Evolutionary conservation across 2,888 invertebrate species (phyloP).

Genomic region (Dryococelus australis): DNA sequence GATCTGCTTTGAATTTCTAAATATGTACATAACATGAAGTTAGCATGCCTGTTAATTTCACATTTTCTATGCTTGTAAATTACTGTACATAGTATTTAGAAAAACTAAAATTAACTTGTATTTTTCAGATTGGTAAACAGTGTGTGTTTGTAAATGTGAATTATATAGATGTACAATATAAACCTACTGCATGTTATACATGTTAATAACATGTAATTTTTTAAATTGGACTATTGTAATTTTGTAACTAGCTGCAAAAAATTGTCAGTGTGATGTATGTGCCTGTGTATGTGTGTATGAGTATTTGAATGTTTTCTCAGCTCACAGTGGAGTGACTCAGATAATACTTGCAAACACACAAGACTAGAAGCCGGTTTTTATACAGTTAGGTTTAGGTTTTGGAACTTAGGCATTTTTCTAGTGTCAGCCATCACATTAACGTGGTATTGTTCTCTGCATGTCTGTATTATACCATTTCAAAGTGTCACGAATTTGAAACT

Average conservation of each 20-base stretch:
- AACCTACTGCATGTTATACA: not conserved
- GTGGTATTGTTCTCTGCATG: not conserved
- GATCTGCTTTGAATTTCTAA: not conserved
- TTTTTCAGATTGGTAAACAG: not conserved
- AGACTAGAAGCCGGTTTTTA: too few relatives aligned
- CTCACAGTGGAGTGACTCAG: too few relatives aligned
- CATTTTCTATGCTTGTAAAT: not conserved
- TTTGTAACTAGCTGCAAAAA: not conserved
- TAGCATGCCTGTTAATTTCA: not conserved
- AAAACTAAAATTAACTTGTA: not conserved
- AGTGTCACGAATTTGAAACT: not conserved
- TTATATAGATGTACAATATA: not conserved
- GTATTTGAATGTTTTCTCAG: too few relatives aligned
- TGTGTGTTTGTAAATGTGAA: not conserved
- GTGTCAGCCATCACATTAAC: too few relatives aligned
- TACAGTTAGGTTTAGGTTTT: too few relatives aligned
- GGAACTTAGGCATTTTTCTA: too few relatives aligned
- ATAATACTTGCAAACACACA: too few relatives aligned
- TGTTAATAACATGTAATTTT: not conserved
- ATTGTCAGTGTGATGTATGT: not conserved
- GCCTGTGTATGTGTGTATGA: not conserved
- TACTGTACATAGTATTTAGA: conserved; percentile 16
- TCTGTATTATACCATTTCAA: not conserved
- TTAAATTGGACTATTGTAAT: not conserved
- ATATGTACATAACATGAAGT: not conserved